A percentile compares a stretch with the other conserved stretches of the same genome.
Evolutionary conservation across 2,113 vertebrate genomes (phyloP).

Genomic region (Nansenia antarctica): DNA sequence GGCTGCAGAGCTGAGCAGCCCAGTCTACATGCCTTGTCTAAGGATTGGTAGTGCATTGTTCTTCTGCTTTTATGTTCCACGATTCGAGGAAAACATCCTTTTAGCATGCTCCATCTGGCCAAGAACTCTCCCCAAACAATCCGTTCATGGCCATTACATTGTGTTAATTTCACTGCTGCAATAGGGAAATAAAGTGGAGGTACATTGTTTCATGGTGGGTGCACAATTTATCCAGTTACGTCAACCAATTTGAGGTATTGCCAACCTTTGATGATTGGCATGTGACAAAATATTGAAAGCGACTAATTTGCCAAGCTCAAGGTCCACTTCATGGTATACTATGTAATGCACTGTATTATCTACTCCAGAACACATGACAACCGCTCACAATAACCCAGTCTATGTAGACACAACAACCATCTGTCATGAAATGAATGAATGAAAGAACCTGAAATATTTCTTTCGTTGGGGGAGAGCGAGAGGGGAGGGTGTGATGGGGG

Average conservation of each 20-base stretch:
- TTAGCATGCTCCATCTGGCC: slow-evolving; percentile 10
- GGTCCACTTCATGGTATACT: no score
- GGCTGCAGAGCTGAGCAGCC: slow-evolving; percentile 23
- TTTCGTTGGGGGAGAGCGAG: neutral
- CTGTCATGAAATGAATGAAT: no score
- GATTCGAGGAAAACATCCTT: slow-evolving; percentile 18
- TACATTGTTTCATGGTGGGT: neutral
- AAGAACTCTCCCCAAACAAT: slow-evolving; percentile 29
- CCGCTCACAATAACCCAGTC: no score
- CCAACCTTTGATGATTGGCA: neutral
- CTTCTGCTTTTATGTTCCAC: slow-evolving; percentile 18
- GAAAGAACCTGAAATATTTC: no score
- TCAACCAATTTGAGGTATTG: neutral
- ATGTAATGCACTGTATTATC: no score
- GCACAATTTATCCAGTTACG: neutral
- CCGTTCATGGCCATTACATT: slow-evolving; percentile 6
- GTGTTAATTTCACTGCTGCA: slow-evolving; percentile 20
- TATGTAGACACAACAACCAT: no score
- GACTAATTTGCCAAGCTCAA: no score
- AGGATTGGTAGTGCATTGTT: slow-evolving; percentile 32
- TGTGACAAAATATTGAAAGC: neutral
- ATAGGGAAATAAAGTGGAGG: neutral
- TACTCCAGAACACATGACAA: no score
- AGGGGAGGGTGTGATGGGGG: slow-evolving; percentile 2
- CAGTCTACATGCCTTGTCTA: slow-evolving; percentile 45